Conservation (phyloP, 2,797 vertebrate genomes). For the Xiphophorus birchmanni region DNA sequence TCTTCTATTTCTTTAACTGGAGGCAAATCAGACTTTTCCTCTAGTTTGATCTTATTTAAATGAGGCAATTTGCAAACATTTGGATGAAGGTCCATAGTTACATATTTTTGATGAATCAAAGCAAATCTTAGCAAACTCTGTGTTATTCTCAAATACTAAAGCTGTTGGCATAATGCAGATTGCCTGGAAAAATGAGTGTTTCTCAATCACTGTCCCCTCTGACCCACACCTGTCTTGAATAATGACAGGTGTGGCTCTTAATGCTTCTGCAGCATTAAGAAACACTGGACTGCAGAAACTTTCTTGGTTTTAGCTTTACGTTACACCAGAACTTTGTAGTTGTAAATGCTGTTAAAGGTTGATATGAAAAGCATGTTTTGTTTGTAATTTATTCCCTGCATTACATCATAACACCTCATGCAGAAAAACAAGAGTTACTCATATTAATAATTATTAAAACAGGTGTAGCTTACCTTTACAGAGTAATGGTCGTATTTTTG, state of each 20-base stretch:
- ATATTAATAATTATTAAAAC: not conserved
- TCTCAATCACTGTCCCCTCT: too few relatives aligned
- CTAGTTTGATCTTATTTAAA: not conserved
- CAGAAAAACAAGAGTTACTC: not conserved
- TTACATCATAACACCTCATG: not conserved
- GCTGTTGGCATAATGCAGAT: too few relatives aligned
- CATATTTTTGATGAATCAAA: too few relatives aligned
- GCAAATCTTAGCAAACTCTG: too few relatives aligned
- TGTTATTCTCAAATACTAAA: too few relatives aligned
- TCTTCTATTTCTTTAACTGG: not conserved
- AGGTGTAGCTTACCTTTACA: slow-evolving; percentile 62
- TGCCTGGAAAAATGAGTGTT: too few relatives aligned
- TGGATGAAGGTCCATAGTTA: not conserved
- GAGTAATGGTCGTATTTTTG: slow-evolving; percentile 70
- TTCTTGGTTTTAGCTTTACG: too few relatives aligned
- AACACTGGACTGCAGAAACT: too few relatives aligned
- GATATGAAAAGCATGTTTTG: not conserved
- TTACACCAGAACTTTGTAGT: not conserved
- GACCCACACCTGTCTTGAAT: too few relatives aligned
- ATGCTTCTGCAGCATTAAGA: too few relatives aligned
- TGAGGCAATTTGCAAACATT: not conserved
- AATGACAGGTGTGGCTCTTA: too few relatives aligned
- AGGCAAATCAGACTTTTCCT: not conserved
- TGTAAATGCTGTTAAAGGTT: not conserved
- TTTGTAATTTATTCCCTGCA: not conserved